Evolutionary conservation across 2,888 invertebrate species (phyloP), one percentile per base, ranked within the genome.

Genomic region (Agapostemon virescens): DNA sequence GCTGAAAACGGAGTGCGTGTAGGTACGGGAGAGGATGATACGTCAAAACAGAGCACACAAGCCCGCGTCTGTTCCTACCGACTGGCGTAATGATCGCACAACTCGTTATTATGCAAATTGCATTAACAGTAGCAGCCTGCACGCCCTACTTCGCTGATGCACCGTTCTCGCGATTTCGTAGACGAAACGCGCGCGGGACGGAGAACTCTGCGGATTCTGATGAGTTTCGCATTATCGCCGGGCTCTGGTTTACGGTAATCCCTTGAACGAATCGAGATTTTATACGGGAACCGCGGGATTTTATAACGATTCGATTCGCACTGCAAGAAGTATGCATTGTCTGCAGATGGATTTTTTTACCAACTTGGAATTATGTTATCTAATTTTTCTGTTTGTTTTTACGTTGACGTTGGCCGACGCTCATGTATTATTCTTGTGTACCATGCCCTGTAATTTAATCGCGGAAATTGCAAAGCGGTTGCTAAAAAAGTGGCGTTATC

Each of bases 61-160:
- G 74, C 79, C 68, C 26, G 36, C 38, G 71, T 67, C 72, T 70
- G 67, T 77, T 77, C 70, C 80, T 67, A 69, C 70, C 70, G 77
- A 45, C 75, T 73, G 80, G 69, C 69, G 74, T 85, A 86, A 85
- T 79, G 79, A 86, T 88, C 84, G 84, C 73, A 71, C 80, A 49
- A 78, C 82, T 87, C 84, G 86, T 90, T 89, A 87, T 86, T 83
- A 89, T 89, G 90, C 82, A 86, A 89, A 89, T 88, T 86, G 81
- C 87, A 84, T 87, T 84, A 85, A 89, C 85, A 87, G 85, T 85
- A 70, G 68, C 5, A 70, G 68, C 5, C 58, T 77, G 84, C 84
- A 83, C 85, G 88, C 85, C 88, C 88, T 84, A 85, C 84, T 86
- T 87, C 80, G 69, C 79, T 40, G 68, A 40, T 20, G 75, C 64